A percentile compares a stretch with the other conserved stretches of the same genome.
These are phyloP conservation scores for Mobula birostris DNA, from an alignment of 2,113 vertebrate genomes.

Conservation along the genomic window DNA sequence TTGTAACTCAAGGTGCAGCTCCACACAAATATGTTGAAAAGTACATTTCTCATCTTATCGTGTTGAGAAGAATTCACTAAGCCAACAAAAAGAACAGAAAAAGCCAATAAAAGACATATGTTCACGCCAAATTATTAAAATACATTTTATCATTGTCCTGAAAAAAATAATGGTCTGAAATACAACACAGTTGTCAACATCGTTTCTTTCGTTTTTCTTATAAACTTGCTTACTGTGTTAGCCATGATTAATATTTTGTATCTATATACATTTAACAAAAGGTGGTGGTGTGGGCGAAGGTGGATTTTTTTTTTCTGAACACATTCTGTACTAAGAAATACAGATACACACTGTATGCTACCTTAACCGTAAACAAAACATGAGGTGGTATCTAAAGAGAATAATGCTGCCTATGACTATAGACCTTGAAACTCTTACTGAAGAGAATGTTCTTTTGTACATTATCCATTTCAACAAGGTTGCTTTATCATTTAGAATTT, in stretches of 20 bases:
- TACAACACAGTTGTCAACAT: neutral
- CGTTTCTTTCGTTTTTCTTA: neutral
- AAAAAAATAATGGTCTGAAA: neutral
- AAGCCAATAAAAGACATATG: neutral
- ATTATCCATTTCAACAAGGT: slow-evolving; percentile 78
- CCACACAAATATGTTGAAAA: neutral
- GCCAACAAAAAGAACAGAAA: neutral
- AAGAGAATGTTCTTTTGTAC: slow-evolving; percentile 42
- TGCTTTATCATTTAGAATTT: slow-evolving; percentile 95
- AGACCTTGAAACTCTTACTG: neutral
- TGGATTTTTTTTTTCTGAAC: neutral
- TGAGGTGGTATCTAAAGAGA: slow-evolving; percentile 2
- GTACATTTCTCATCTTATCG: neutral
- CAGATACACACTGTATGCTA: neutral
- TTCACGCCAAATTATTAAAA: neutral
- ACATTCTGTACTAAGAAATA: neutral
- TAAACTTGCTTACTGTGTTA: neutral
- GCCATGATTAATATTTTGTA: neutral
- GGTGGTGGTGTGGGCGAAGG: neutral
- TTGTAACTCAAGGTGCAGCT: neutral
- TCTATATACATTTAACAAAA: neutral
- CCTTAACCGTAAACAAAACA: neutral
- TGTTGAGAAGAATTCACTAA: neutral
- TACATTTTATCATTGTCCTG: neutral
- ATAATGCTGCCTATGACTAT: neutral